A percentile compares a stretch with the other conserved stretches of the same genome.
These are phyloP conservation scores for Drosophila sturtevanti DNA, from an alignment of 1,140 invertebrate species.

Conservation along the genomic window DNA sequence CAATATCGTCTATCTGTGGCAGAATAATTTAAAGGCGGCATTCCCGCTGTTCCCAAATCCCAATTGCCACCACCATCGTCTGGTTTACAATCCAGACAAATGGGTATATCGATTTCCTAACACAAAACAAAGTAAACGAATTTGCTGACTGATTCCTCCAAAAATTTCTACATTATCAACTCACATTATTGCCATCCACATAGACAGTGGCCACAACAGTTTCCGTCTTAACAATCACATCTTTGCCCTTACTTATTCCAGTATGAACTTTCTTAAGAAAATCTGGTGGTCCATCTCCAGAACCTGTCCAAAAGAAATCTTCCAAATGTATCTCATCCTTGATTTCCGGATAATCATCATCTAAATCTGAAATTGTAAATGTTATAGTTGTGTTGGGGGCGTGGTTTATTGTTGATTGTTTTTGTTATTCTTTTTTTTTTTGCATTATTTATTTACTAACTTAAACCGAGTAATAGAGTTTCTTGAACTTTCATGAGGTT, in stretches of 20 bases:
- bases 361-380: constrained; percentile 53
- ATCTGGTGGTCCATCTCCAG: constrained; percentile 87
- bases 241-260: constrained; percentile 78
- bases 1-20: constrained; percentile 87
- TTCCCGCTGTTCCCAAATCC: constrained; percentile 53
- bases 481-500: constrained; percentile 68
- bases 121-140: neutral
- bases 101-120: constrained; percentile 80
- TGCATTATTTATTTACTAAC: constrained; percentile 25
- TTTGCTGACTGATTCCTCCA: neutral
- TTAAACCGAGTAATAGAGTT: constrained; percentile 46
- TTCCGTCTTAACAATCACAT: constrained; percentile 81
- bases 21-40: constrained; percentile 75
- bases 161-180: neutral
- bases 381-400: neutral
- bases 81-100: constrained; percentile 75
- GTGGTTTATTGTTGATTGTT: neutral
- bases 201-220: constrained; percentile 87
- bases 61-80: constrained; percentile 71
- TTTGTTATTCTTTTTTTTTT: neutral
- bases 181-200: constrained; percentile 82
- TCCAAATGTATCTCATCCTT: constrained; percentile 87
- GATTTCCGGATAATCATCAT: constrained; percentile 82
- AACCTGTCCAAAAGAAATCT: constrained; percentile 93
- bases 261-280: constrained; percentile 79